Conservation (phyloP, 2,113 vertebrate species). For the Corydoras sp. region DNA sequence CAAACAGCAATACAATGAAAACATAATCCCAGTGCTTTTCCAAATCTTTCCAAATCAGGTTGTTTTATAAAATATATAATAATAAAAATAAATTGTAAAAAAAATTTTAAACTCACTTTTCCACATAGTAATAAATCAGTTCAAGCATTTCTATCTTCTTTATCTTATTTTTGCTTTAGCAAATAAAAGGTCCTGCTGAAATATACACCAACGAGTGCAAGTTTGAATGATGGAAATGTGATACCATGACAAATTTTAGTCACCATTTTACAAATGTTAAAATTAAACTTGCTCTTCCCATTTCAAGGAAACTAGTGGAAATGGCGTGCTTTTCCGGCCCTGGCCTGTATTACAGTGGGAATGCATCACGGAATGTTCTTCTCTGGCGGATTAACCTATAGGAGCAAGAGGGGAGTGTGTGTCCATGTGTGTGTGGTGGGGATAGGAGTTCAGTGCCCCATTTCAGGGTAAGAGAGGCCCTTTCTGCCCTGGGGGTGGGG, state of each 20-base stretch:
- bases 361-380: constrained; percentile 57
- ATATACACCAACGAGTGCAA: too few relatives aligned
- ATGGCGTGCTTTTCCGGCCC: constrained; percentile 28
- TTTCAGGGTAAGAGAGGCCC: constrained; percentile 61
- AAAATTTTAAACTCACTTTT: too few relatives aligned
- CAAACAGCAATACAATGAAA: too few relatives aligned
- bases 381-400: constrained; percentile 65
- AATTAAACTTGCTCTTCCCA: constrained; percentile 12
- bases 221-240: too few relatives aligned
- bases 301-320: constrained; percentile 20
- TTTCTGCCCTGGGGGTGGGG: constrained; percentile 64
- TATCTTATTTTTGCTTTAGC: neutral
- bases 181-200: too few relatives aligned
- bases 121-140: neutral
- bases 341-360: constrained; percentile 61
- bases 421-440: constrained; percentile 36
- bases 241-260: neutral
- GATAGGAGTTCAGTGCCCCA: constrained; percentile 54
- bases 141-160: neutral
- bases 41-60: too few relatives aligned
- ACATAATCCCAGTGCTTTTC: neutral
- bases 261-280: neutral
- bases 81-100: too few relatives aligned
- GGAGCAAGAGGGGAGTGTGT: constrained; percentile 46
- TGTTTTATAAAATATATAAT: too few relatives aligned